Percentiles rank a stretch among this genome's conserved stretches.
These are phyloP conservation scores for Psittacula cyanocephala DNA, from an alignment of 2,113 vertebrate species.

Conservation along the genomic window DNA sequence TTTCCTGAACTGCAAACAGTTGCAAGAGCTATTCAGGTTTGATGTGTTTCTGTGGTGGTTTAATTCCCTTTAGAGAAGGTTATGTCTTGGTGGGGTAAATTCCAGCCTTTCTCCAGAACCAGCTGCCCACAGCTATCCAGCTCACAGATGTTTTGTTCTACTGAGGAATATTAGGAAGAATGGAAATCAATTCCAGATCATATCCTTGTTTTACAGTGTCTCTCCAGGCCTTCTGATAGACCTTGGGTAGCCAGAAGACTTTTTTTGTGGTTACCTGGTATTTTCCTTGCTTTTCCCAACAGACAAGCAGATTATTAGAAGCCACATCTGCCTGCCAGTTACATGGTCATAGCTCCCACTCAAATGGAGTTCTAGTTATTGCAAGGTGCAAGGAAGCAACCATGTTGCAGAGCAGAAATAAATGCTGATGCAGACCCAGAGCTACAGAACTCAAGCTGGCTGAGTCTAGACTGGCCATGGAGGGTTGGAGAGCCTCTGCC, in stretches of 20 bases:
- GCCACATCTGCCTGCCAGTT: not conserved
- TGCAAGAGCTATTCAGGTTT: not conserved
- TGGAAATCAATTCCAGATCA: not conserved
- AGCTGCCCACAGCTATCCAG: not conserved
- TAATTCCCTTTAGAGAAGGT: not conserved
- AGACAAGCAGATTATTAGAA: not conserved
- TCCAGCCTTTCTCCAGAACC: not conserved
- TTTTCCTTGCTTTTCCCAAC: not conserved
- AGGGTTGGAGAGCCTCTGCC: not conserved
- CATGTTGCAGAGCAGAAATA: not conserved
- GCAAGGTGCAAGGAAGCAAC: not conserved
- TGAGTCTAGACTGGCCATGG: too few relatives aligned
- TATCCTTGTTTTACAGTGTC: not conserved
- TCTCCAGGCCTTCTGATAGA: not conserved
- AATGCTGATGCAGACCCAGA: not conserved
- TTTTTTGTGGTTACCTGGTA: not conserved
- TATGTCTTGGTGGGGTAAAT: not conserved
- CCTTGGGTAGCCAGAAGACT: not conserved
- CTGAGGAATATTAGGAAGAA: not conserved
- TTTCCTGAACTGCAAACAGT: not conserved
- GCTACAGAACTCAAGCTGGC: not conserved
- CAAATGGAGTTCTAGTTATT: not conserved
- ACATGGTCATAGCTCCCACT: not conserved
- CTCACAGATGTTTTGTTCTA: not conserved
- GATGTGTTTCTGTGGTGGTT: not conserved